Evolutionary conservation across 2,888 invertebrate species (phyloP), one percentile per base, ranked within the genome.

Genomic region (Nemotelus pantherinus): DNA sequence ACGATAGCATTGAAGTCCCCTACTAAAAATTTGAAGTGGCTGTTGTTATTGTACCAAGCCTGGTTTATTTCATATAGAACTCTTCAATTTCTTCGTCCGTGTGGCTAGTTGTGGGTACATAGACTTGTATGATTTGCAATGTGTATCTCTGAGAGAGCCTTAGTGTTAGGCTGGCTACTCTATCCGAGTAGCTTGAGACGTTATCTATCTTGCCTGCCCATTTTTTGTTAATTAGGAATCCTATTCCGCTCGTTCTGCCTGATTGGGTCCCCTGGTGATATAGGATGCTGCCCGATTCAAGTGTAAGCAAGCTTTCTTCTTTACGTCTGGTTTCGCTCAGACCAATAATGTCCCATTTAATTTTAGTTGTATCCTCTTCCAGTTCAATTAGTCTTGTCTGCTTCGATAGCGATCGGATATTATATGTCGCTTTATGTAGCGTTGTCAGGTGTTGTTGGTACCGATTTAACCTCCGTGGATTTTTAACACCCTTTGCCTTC

Each of bases 231-330:
- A 67, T 67, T 48, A 67, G 48, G 67, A 67, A 48, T 48, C 50
- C 67, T 39, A 67, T 50, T 67, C 67, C 67, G 67, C 67, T 67
- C 4, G 67, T 67, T 67, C 67, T 67, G 50, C 67, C 67, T 48
- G 67, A 67, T 67, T 67, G 9, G 44, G 67, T 67, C 9, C 67
- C 48, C 25, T 48, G 50, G 50, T 67, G 67, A 50, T 48, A 50
- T 48, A 67, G 47, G 50, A 67, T 47, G 67, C 25, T 48, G 41
- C 67, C 50, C 39, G 67, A 67, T 5, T 67, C 48, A 48, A 67
- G 67, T 48, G 44, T n/a, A 5, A 25, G 6, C n/a, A 67, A 25
- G 47, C 41, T 48, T 25, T 47, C 48, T 9, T 67, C 50, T 2
- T 67, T 58, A 4, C 58, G 6, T 63, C 63, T 63, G 3, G 63